These are phyloP conservation scores for Hypselothyrea guttata DNA, from an alignment of 2,888 invertebrate species.

Conservation along the genomic window DNA sequence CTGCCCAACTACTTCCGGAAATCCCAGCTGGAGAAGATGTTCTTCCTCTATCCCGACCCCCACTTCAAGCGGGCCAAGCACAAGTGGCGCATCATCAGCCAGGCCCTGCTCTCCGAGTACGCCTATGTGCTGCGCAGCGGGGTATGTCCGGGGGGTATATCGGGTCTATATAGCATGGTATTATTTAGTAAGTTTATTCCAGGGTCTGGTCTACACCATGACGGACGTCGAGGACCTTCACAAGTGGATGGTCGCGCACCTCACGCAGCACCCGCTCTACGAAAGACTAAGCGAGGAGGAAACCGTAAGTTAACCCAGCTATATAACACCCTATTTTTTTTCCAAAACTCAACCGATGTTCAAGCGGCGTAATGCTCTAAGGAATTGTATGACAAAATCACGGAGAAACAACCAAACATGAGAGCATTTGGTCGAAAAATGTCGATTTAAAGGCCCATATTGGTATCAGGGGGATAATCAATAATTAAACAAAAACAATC, in stretches of 20 bases:
- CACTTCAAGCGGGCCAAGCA: conserved; percentile 99
- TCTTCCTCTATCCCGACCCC: conserved; percentile 99
- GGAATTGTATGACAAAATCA: no score
- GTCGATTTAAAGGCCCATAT: no score
- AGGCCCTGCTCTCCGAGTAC: conserved; percentile 96
- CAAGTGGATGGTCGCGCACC: conserved; percentile 98
- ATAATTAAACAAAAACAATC: no score
- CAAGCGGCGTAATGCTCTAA: no score
- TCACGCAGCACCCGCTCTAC: conserved; percentile 95
- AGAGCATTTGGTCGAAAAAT: no score
- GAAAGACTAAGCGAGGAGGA: conserved; percentile 88
- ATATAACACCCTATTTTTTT: no score
- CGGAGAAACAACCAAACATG: no score
- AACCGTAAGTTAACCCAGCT: conserved; percentile 84
- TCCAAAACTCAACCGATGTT: background rate
- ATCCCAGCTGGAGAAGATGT: conserved; percentile 97
- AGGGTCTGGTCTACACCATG: conserved; percentile 97
- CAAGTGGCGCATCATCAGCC: conserved; percentile 99
- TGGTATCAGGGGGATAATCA: no score
- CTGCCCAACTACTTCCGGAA: conserved; percentile 98
- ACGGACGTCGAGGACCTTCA: conserved; percentile 99
- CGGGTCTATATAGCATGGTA: conserved; percentile 1
- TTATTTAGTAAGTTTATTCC: conserved; percentile 1
- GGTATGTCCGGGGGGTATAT: no score
- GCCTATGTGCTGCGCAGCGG: conserved; percentile 94